These are phyloP conservation scores for Drosophila insularis DNA, from an alignment of 1,140 invertebrate species.

Conservation along the genomic window DNA sequence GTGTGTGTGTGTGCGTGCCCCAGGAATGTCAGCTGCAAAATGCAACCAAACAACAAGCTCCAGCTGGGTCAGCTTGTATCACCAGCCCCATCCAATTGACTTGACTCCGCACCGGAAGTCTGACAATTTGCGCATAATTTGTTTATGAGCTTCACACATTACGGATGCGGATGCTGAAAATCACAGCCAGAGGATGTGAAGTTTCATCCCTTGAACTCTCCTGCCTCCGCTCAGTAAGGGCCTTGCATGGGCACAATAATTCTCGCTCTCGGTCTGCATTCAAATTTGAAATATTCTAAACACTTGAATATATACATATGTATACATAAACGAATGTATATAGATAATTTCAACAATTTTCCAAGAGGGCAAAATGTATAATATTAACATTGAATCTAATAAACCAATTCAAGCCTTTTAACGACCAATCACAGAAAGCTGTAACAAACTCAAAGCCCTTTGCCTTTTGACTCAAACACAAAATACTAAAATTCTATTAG, in stretches of 20 bases:
- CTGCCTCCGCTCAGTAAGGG: not conserved
- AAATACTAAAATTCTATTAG: no score
- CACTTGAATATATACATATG: not conserved
- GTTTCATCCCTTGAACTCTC: conserved; percentile 30
- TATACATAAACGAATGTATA: no score
- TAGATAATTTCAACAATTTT: no score
- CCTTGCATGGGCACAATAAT: not conserved
- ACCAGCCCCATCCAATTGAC: no score
- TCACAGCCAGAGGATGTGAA: conserved; percentile 38
- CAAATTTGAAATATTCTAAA: not conserved
- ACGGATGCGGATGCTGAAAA: conserved; percentile 50
- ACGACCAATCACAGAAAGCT: no score
- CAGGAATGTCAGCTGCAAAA: conserved; percentile 6
- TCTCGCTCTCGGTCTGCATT: not conserved
- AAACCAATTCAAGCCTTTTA: no score
- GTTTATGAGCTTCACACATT: conserved; percentile 69
- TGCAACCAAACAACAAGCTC: conserved; percentile 19
- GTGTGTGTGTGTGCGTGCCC: conserved; percentile 14
- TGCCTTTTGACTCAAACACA: no score
- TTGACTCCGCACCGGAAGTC: conserved; percentile 44
- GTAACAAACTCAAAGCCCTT: no score
- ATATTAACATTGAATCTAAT: no score
- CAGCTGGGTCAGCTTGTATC: conserved; percentile 22
- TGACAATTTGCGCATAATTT: conserved; percentile 77
- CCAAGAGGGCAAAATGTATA: no score